These are phyloP conservation scores for Zalophus californianus DNA, from an alignment of 2,797 vertebrate species.

Conservation along the genomic window DNA sequence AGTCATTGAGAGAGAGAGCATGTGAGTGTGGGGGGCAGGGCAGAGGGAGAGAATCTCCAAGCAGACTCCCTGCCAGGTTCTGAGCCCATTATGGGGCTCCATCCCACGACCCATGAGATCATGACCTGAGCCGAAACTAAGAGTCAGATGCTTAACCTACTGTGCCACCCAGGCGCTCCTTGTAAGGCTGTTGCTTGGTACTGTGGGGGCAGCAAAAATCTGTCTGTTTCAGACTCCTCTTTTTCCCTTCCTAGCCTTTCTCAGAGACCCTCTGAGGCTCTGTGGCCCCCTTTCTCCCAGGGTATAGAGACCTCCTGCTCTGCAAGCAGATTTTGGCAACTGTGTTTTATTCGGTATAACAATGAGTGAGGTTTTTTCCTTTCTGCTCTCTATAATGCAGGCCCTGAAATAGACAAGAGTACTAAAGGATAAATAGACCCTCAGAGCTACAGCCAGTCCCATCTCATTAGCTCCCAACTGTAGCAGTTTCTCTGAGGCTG, in stretches of 20 bases:
- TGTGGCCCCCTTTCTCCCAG: background rate
- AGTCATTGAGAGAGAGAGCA: background rate
- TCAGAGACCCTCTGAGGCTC: background rate
- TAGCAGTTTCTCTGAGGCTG: background rate
- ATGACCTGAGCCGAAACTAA: background rate
- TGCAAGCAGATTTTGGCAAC: background rate
- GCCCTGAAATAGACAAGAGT: background rate
- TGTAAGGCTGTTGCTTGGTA: background rate
- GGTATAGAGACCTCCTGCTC: background rate
- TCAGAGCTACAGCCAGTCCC: accelerated
- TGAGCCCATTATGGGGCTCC: background rate
- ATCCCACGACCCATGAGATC: background rate
- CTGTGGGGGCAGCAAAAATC: background rate
- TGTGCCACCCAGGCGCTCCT: background rate
- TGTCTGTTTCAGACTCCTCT: background rate
- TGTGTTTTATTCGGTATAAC: background rate
- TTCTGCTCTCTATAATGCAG: background rate
- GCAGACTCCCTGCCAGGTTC: background rate
- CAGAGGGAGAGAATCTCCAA: background rate
- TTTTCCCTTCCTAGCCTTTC: background rate
- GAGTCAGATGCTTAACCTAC: background rate
- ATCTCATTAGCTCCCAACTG: accelerated
- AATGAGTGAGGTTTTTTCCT: background rate
- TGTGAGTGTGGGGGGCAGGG: background rate
- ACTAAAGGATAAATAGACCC: background rate